phyloP scores from a whole-genome alignment of 1,140 invertebrate species.

The Zaprionus ornatus region DNA sequence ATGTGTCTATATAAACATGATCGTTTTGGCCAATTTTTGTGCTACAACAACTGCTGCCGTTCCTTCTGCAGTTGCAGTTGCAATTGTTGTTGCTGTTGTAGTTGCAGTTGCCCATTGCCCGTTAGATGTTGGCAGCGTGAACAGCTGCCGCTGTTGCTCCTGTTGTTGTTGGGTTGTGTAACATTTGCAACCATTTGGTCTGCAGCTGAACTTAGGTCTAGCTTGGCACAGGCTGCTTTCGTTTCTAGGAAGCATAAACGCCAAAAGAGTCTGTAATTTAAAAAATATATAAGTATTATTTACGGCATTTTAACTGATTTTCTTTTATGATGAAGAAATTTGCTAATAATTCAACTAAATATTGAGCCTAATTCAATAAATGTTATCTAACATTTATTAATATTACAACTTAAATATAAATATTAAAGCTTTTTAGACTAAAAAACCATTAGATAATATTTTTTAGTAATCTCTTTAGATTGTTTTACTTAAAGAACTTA shows the following conservation, averaged over 20 bases:
- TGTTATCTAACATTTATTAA: no score
- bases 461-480: no score
- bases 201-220: constrained; percentile 20
- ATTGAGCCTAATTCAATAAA: background rate
- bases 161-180: constrained; percentile 52
- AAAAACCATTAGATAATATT: no score
- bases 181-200: constrained; percentile 55
- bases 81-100: constrained; percentile 32
- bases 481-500: no score
- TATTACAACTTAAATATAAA: background rate
- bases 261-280: constrained; percentile 14
- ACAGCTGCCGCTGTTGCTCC: constrained; percentile 16
- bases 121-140: constrained; percentile 12
- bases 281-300: constrained; percentile 7
- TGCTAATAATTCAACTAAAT: background rate
- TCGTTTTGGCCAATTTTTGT: constrained; percentile 76
- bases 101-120: constrained; percentile 2
- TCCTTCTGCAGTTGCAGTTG: constrained; percentile 40
- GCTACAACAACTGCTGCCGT: constrained; percentile 48
- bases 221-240: background rate
- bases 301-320: background rate
- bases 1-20: constrained; percentile 78
- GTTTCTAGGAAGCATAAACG: constrained; percentile 23
- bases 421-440: background rate
- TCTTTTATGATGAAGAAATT: background rate